Evolutionary conservation across 2,888 invertebrate species (phyloP).

Genomic region (Stratiomys singularior): DNA sequence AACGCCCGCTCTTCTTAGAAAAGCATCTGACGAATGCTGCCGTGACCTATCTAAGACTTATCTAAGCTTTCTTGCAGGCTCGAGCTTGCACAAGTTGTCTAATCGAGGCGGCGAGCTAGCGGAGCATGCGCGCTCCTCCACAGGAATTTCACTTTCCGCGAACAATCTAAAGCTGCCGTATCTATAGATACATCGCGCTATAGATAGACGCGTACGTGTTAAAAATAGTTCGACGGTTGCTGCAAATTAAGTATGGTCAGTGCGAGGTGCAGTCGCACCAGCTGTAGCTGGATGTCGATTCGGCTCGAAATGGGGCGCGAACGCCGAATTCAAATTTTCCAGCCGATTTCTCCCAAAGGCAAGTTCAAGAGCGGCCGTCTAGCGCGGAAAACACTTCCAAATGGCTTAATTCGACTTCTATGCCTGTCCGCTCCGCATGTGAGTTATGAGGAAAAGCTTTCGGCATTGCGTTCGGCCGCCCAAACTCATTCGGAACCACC

Average conservation of each 20-base stretch:
- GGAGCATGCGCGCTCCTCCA: neutral
- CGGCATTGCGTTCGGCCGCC: neutral
- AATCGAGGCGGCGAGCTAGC: neutral
- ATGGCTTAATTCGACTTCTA: neutral
- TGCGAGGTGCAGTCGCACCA: conserved; percentile 4
- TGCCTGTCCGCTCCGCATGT: neutral
- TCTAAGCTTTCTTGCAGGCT: conserved; percentile 38
- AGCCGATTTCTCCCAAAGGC: conserved; percentile 1
- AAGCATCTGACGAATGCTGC: neutral
- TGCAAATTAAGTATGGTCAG: conserved; percentile 27
- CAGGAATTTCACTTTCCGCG: conserved; percentile 37
- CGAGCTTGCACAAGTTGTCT: neutral
- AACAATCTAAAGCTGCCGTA: neutral
- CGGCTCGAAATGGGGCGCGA: neutral
- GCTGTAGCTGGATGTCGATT: neutral
- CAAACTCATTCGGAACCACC: neutral
- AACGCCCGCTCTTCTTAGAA: conserved; percentile 9
- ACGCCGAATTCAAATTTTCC: conserved; percentile 21
- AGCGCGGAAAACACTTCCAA: neutral
- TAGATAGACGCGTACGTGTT: neutral
- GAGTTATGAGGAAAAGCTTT: conserved; percentile 15
- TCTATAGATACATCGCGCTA: neutral
- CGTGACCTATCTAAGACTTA: conserved; percentile 23
- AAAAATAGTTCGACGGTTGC: neutral
- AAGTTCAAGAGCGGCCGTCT: conserved; percentile 25